These are phyloP conservation scores for Sciaenops ocellatus DNA, from an alignment of 2,797 vertebrate genomes.

Conservation along the genomic window DNA sequence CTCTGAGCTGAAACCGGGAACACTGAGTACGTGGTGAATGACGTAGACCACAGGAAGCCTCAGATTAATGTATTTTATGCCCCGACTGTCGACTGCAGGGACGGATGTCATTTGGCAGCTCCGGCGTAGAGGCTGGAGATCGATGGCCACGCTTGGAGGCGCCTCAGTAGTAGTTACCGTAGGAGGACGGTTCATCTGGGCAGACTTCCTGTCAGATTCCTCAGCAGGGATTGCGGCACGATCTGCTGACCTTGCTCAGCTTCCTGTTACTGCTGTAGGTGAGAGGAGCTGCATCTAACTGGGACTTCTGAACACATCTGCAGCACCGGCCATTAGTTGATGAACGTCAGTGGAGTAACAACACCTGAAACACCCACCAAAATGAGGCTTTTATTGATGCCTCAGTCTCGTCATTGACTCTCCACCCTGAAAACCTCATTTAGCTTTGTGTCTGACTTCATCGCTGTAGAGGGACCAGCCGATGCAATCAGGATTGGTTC, in stretches of 20 bases:
- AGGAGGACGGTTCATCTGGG: slow-evolving; percentile 3
- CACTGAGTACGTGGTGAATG: not conserved
- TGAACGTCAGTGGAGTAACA: not conserved
- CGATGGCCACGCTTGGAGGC: not conserved
- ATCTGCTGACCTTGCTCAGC: slow-evolving; percentile 48
- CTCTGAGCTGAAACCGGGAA: not conserved
- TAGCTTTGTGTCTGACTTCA: not conserved
- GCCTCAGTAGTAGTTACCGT: not conserved
- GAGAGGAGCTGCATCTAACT: slow-evolving; percentile 19
- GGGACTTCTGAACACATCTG: slow-evolving; percentile 2
- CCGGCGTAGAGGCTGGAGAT: not conserved
- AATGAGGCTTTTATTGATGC: not conserved
- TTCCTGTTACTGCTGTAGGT: slow-evolving; percentile 40
- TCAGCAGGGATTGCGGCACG: slow-evolving; percentile 31
- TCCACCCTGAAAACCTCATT: not conserved
- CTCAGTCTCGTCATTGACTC: not conserved
- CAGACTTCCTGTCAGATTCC: slow-evolving; percentile 25
- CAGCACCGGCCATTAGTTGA: not conserved
- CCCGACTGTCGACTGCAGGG: not conserved
- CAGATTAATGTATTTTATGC: not conserved
- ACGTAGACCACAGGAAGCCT: not conserved
- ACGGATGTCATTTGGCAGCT: not conserved
- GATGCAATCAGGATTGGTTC: not conserved
- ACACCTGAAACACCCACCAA: not conserved
- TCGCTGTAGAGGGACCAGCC: no score